Evolutionary conservation across 2,113 vertebrate species (phyloP), one percentile per base, ranked within the genome.

Genomic region (Nanorana parkeri): DNA sequence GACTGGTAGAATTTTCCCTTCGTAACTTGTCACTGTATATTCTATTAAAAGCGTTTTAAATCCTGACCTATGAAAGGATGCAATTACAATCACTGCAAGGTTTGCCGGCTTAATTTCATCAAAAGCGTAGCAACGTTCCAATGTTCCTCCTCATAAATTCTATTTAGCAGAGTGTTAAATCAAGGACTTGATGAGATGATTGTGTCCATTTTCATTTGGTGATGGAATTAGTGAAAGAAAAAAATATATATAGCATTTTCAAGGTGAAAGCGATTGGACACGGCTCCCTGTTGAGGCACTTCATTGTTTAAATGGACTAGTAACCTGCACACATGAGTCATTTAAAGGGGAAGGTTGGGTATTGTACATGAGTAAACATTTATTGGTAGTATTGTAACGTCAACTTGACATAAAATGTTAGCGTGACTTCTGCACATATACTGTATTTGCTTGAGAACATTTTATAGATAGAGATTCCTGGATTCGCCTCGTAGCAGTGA

Each of bases 161-260:
- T 61, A 72, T 69, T 63, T 80, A 15, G 67, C 41, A 17, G 66
- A 68, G 24, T 21, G 28, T 61, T 61, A 80, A 80, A 60, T 80
- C 67, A 80, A 80, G 65, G 56, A 69, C 47, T 54, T 80, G 65
- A 80, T 80, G 77, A 80, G 78, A 71, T 80, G 66, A 80, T 80
- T 80, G 66, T 80, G 66, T 80, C 78, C 78, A 80, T 63, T 80
- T 23, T 80, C 32, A 32, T 69, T 79, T 60, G 15, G 65, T 58
- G 64, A 68, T 78, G 55, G 67, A 64, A 69, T 80, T 60, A 71
- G 78, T 64, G 41, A 51, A 55, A 60, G n/a, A 21, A 21, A 75
- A 72, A 68, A 55, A n/a, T 23, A 79, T 47, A 47, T 47, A 69
- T 10, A 28, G 19, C 41, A n/a, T 36, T 17, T 24, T 80, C 54